Evolutionary conservation across 2,797 vertebrate species (phyloP).

Genomic region (Hydrophis major): DNA sequence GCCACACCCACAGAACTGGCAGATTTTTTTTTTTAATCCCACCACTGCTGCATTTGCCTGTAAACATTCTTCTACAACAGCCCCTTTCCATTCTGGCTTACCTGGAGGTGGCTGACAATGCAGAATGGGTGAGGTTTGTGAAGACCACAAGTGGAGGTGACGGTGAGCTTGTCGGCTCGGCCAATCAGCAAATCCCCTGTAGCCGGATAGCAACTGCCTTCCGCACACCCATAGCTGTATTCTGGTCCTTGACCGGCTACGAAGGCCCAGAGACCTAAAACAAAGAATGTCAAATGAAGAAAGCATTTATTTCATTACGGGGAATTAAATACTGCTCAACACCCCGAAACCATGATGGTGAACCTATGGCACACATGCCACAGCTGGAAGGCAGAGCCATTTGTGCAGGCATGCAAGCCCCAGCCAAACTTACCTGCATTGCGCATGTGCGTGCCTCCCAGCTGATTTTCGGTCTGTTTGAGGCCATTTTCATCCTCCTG

Average conservation of each 20-base stretch:
- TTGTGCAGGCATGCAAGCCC: too few species aligned
- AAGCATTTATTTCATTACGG: not conserved
- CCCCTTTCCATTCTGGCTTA: constrained; percentile 58
- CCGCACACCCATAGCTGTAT: constrained; percentile 87
- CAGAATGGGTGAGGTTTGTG: constrained; percentile 86
- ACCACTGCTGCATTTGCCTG: not conserved
- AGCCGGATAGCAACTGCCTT: constrained; percentile 96
- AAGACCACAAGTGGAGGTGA: constrained; percentile 89
- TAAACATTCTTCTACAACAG: not conserved
- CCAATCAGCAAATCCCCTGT: constrained; percentile 95
- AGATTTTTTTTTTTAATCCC: too few species aligned
- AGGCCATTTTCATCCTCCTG: too few species aligned
- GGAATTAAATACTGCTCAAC: too few species aligned
- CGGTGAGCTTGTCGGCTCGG: constrained; percentile 80
- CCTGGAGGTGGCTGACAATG: constrained; percentile 98
- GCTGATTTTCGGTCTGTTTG: too few species aligned
- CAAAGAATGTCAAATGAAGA: not conserved
- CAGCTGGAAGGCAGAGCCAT: too few species aligned
- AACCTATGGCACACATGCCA: too few species aligned
- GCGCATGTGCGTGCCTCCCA: too few species aligned
- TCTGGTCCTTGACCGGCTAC: constrained; percentile 78
- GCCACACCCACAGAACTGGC: too few species aligned
- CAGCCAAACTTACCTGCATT: too few species aligned
- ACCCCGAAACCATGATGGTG: too few species aligned
- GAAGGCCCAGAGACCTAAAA: constrained; percentile 70